These are phyloP conservation scores for Odontophorus gujanensis DNA, from an alignment of 2,113 vertebrate genomes.

Conservation along the genomic window DNA sequence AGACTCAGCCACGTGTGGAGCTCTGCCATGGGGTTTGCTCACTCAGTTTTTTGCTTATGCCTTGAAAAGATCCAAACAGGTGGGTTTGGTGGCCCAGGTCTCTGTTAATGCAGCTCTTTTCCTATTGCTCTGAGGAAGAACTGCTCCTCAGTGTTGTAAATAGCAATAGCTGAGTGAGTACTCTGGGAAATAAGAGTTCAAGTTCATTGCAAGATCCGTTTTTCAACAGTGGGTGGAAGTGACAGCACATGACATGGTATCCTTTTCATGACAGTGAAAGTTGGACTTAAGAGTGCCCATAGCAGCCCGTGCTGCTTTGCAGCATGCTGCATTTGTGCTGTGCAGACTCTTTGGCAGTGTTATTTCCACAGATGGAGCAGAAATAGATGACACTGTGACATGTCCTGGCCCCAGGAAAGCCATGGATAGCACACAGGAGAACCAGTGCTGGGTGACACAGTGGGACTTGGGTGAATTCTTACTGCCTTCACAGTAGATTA, in stretches of 20 bases:
- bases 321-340: neutral
- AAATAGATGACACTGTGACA: neutral
- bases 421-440: neutral
- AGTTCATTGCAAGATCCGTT: neutral
- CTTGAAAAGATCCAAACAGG: neutral
- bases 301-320: neutral
- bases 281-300: neutral
- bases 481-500: neutral
- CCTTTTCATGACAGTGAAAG: neutral
- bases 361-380: neutral
- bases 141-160: neutral
- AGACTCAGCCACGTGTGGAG: neutral
- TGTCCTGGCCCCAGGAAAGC: neutral
- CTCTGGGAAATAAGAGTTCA: neutral
- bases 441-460: neutral
- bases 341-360: rapidly evolving
- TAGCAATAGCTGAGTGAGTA: neutral
- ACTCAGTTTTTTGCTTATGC: neutral
- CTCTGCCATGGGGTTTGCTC: rapidly evolving
- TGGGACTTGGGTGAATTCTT: neutral
- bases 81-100: neutral
- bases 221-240: neutral
- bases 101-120: neutral
- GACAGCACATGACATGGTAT: neutral
- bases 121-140: rapidly evolving